Percentiles rank a stretch among this genome's conserved stretches.
phyloP scores from a whole-genome alignment of 2,888 invertebrate genomes.

The Alsophila aescularia region DNA sequence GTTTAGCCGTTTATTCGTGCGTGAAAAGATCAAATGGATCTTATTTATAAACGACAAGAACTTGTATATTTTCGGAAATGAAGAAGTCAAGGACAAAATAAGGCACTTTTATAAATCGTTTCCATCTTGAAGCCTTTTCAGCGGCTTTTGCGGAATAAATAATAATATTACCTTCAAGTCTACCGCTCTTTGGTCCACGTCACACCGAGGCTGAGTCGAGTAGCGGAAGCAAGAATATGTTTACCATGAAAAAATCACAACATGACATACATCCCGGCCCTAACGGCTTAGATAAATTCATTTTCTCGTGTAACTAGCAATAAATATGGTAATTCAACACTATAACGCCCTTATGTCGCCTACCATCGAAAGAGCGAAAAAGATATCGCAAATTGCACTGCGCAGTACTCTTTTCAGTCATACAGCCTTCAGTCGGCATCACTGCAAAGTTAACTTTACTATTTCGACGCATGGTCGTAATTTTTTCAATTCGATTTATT shows the following conservation, averaged over 20 bases:
- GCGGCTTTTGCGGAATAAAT: too few species aligned
- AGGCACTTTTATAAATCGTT: too few species aligned
- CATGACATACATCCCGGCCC: conserved; percentile 59
- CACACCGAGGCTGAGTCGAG: conserved; percentile 10
- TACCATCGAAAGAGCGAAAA: conserved; percentile 81
- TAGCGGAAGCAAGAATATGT: conserved; percentile 59
- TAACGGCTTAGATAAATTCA: conserved; percentile 79
- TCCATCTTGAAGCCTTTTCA: too few species aligned
- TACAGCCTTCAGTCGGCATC: conserved; percentile 65
- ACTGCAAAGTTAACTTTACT: conserved; percentile 71
- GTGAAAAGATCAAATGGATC: too few species aligned
- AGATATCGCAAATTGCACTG: conserved; percentile 84
- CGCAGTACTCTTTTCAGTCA: conserved; percentile 82
- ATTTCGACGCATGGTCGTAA: conserved; percentile 67
- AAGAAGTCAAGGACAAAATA: too few species aligned
- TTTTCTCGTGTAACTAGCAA: conserved; percentile 79
- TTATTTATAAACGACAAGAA: too few species aligned
- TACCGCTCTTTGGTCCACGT: not conserved
- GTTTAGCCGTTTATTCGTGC: too few species aligned
- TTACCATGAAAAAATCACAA: conserved; percentile 54
- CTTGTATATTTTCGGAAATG: too few species aligned
- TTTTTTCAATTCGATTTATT: conserved; percentile 64
- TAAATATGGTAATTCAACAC: conserved; percentile 83
- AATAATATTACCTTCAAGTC: too few species aligned
- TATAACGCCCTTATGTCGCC: conserved; percentile 83